phyloP scores from a whole-genome alignment of 2,888 invertebrate species.

The Odontomyia ornata region DNA sequence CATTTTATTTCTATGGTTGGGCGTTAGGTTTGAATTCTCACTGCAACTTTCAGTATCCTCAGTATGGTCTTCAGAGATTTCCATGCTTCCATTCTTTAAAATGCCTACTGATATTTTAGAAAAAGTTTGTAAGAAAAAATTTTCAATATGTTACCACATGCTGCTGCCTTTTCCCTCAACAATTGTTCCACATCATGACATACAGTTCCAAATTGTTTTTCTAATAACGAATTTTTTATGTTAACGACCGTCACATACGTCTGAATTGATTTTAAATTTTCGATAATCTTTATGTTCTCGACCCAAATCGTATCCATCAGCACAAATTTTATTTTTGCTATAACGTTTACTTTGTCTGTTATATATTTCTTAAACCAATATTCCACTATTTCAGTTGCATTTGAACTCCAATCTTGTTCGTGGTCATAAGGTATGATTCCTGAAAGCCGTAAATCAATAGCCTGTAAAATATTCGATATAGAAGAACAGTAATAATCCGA shows the following conservation, averaged over 20 bases:
- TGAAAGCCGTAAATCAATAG: constrained; percentile 67
- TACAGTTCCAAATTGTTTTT: constrained; percentile 45
- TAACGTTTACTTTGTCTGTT: constrained; percentile 56
- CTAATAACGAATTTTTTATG: constrained; percentile 45
- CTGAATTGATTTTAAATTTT: constrained; percentile 52
- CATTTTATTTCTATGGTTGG: no score
- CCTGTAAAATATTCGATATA: constrained; percentile 44
- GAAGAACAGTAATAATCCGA: neutral
- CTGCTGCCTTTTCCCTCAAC: constrained; percentile 41
- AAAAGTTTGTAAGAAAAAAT: no score
- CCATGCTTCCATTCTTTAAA: neutral
- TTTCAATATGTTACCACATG: constrained; percentile 42
- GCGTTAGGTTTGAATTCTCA: no score
- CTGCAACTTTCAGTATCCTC: neutral
- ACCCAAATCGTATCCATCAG: constrained; percentile 57
- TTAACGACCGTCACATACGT: constrained; percentile 42
- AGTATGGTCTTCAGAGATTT: neutral
- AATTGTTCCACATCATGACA: constrained; percentile 29
- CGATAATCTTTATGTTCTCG: constrained; percentile 55
- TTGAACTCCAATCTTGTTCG: constrained; percentile 67
- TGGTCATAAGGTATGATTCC: constrained; percentile 67
- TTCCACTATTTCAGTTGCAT: constrained; percentile 61
- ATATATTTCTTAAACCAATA: constrained; percentile 60
- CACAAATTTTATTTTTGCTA: constrained; percentile 56
- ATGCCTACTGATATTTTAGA: neutral